Percentiles rank a stretch among this genome's conserved stretches.
Evolutionary conservation across 2,888 invertebrate species (phyloP).

Genomic region (Dichetophora obliterata): DNA sequence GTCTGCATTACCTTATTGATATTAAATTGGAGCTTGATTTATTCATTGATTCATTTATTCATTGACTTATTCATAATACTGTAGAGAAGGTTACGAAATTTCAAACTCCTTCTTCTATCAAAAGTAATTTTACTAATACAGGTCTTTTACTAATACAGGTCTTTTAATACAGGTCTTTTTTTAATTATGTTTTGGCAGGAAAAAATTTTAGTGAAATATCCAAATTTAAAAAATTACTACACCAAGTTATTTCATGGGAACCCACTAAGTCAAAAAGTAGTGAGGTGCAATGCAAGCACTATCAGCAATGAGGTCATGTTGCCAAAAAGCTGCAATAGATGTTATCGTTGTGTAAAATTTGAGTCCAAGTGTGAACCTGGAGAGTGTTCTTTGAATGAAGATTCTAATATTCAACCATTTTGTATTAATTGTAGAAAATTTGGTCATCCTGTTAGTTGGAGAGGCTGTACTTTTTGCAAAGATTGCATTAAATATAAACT

Average conservation of each 20-base stretch:
- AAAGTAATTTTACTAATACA: conserved; percentile 12
- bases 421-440: too few species aligned
- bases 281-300: not conserved
- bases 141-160: not conserved
- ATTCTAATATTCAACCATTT: too few species aligned
- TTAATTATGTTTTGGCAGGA: too few species aligned
- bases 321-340: conserved; percentile 15
- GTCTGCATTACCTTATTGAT: not conserved
- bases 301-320: conserved; percentile 11
- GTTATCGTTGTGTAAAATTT: too few species aligned
- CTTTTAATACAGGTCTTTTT: too few species aligned
- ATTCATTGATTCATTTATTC: too few species aligned
- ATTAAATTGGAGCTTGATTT: not conserved
- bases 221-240: not conserved
- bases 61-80: not conserved
- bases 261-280: not conserved
- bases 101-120: not conserved
- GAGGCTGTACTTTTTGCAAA: too few species aligned
- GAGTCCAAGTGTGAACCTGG: too few species aligned
- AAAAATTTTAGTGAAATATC: not conserved
- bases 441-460: too few species aligned
- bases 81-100: conserved; percentile 9
- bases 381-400: too few species aligned
- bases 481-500: too few species aligned
- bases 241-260: conserved; percentile 8